phyloP scores from a whole-genome alignment of 2,888 invertebrate genomes.

The Stratiomys singularior region DNA sequence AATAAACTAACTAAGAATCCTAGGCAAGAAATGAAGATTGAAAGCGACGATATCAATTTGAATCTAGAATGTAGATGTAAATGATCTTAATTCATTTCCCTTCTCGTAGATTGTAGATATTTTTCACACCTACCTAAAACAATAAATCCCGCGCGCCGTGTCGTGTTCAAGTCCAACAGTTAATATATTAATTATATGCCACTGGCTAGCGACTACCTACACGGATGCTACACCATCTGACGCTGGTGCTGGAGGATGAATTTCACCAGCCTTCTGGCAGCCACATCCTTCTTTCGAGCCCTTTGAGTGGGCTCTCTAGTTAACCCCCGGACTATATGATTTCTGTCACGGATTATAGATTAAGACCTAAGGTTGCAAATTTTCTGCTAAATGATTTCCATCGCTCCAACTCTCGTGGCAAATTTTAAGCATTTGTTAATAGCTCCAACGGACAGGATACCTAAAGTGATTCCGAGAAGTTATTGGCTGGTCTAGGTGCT shows the following conservation, averaged over 20 bases:
- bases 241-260: not conserved
- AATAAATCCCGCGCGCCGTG: constrained; percentile 28
- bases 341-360: constrained; percentile 24
- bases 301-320: constrained; percentile 9
- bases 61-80: too few relatives aligned
- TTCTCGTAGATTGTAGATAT: not conserved
- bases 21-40: too few relatives aligned
- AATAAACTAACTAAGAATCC: too few relatives aligned
- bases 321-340: constrained; percentile 31
- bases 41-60: too few relatives aligned
- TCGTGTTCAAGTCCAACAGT: constrained; percentile 30
- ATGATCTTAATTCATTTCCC: not conserved
- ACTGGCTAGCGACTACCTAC: constrained; percentile 39
- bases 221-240: not conserved
- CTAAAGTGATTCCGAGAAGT: not conserved
- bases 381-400: not conserved
- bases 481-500: too few relatives aligned
- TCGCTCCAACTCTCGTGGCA: too few relatives aligned
- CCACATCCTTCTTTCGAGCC: not conserved
- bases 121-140: constrained; percentile 36
- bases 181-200: constrained; percentile 45
- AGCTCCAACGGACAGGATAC: not conserved
- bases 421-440: not conserved
- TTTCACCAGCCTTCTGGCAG: not conserved
- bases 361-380: constrained; percentile 21